These are phyloP conservation scores for Alentia gelatinosa DNA, from an alignment of 2,888 invertebrate genomes.

Conservation along the genomic window DNA sequence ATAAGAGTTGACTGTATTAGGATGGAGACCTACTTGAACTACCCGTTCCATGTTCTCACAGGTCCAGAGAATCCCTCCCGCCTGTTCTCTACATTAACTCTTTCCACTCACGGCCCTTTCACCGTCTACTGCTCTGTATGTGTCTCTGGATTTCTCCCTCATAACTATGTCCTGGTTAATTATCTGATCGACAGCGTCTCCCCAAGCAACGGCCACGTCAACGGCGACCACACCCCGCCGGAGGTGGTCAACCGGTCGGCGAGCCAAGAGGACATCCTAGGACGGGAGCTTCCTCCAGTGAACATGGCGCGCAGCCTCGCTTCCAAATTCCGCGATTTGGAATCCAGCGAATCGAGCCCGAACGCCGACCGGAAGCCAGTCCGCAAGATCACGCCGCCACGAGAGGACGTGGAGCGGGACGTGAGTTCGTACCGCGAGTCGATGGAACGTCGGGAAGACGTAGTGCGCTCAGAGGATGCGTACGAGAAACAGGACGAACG, in stretches of 20 bases:
- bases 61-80: no score
- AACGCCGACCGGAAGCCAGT: conserved; percentile 41
- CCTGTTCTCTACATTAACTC: no score
- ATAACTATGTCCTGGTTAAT: not conserved
- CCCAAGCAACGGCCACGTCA: conserved; percentile 49
- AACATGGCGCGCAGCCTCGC: conserved; percentile 61
- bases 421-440: not conserved
- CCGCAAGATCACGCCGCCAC: conserved; percentile 55
- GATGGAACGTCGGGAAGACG: not conserved
- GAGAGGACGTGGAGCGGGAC: conserved; percentile 50
- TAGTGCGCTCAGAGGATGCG: conserved; percentile 36
- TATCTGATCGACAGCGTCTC: not conserved
- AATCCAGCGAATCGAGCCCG: conserved; percentile 17
- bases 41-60: not conserved
- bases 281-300: conserved; percentile 63
- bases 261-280: conserved; percentile 55
- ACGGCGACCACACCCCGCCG: conserved; percentile 50
- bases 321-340: conserved; percentile 60
- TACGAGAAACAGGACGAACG: conserved; percentile 49
- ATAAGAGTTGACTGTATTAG: no score
- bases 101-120: no score
- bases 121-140: not conserved
- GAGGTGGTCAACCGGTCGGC: conserved; percentile 53
- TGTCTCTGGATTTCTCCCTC: not conserved
- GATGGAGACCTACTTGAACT: no score